Conservation (phyloP, 1,140 invertebrate species). For the Amyelois transitella region DNA sequence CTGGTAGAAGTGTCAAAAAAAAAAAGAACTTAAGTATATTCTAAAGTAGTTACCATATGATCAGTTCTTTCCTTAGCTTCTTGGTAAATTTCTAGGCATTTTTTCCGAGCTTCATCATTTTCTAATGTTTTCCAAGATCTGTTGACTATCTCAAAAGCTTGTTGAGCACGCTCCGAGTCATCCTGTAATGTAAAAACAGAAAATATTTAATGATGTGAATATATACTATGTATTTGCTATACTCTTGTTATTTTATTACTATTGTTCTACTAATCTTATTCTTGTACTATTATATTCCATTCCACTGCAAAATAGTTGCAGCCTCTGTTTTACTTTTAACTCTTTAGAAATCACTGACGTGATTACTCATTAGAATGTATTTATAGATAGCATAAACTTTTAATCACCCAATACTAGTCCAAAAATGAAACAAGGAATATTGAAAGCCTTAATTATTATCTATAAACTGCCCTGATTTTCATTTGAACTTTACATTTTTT, state of each 20-base stretch:
- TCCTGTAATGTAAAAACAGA: conserved; percentile 77
- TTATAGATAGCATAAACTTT: no score
- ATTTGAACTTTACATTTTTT: no score
- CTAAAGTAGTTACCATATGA: conserved; percentile 83
- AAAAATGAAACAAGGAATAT: no score
- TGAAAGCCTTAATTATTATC: no score
- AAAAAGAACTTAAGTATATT: no score
- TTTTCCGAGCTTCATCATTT: conserved; percentile 94
- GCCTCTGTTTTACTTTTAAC: no score
- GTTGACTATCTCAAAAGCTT: conserved; percentile 96
- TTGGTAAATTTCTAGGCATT: conserved; percentile 97
- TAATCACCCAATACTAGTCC: no score
- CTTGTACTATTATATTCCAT: not conserved
- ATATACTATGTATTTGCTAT: not conserved
- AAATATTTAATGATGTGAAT: not conserved
- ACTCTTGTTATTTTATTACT: not conserved
- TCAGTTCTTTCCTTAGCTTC: conserved; percentile 96
- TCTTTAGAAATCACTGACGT: no score
- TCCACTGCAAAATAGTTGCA: no score
- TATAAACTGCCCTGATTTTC: no score
- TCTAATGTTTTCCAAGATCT: conserved; percentile 97
- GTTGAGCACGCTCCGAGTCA: conserved; percentile 94
- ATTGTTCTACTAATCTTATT: not conserved
- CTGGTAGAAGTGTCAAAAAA: no score
- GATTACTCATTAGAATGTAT: no score